A percentile compares a stretch with the other conserved stretches of the same genome.
Evolutionary conservation across 2,888 invertebrate species (phyloP).

Genomic region (Thyatira batis): DNA sequence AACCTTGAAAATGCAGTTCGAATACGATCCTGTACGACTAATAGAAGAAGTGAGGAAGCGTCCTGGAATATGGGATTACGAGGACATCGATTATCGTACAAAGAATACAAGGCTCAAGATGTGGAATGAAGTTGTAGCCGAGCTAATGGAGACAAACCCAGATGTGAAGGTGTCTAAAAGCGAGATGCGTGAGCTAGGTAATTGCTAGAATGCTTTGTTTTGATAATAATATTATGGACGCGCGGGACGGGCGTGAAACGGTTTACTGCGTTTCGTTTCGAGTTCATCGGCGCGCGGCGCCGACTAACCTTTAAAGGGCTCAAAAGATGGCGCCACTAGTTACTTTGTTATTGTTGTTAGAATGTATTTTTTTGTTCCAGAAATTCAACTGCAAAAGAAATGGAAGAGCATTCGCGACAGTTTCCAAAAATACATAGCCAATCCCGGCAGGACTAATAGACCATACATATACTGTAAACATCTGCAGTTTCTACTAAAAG

Average conservation of each 20-base stretch:
- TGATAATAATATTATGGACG: slow-evolving; percentile 6
- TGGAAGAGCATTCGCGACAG: slow-evolving; percentile 76
- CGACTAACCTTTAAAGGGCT: not conserved
- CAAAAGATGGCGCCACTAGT: slow-evolving; percentile 30
- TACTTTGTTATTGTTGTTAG: not conserved
- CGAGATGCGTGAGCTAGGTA: slow-evolving; percentile 73
- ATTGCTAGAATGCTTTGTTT: slow-evolving; percentile 13
- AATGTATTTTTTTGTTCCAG: slow-evolving; percentile 44
- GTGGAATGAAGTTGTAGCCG: slow-evolving; percentile 68
- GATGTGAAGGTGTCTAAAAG: slow-evolving; percentile 64
- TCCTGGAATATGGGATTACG: slow-evolving; percentile 72
- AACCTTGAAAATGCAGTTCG: slow-evolving; percentile 57
- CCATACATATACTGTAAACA: slow-evolving; percentile 68
- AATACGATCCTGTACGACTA: slow-evolving; percentile 71
- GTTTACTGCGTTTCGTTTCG: not conserved
- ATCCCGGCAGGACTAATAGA: slow-evolving; percentile 58
- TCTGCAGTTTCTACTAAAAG: slow-evolving; percentile 62
- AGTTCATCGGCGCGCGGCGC: not conserved
- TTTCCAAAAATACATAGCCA: slow-evolving; percentile 62
- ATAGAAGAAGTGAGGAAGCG: slow-evolving; percentile 70
- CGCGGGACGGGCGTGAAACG: not conserved
- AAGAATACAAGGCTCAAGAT: slow-evolving; percentile 54
- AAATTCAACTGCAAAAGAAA: slow-evolving; percentile 74
- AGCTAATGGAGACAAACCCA: slow-evolving; percentile 48
- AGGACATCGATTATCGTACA: slow-evolving; percentile 58